These are phyloP conservation scores for Athripsodes cinereus DNA, from an alignment of 2,888 invertebrate genomes.

Conservation along the genomic window DNA sequence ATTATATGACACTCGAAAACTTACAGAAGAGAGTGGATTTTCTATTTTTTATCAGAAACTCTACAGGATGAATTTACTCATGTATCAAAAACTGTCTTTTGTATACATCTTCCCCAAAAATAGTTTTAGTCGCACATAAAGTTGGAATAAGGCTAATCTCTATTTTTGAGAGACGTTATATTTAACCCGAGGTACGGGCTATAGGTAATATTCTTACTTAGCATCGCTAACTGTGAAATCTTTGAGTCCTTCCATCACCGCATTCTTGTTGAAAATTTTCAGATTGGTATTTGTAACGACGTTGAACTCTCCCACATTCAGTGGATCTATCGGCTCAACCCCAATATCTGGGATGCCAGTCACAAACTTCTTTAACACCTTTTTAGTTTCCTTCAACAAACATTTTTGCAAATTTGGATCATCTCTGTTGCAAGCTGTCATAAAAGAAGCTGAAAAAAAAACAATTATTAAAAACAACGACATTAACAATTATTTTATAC, in stretches of 20 bases:
- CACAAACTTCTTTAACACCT: constrained; percentile 32
- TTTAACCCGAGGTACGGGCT: too few relatives aligned
- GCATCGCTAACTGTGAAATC: constrained; percentile 24
- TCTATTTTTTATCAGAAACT: too few relatives aligned
- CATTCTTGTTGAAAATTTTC: constrained; percentile 42
- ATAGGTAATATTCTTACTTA: too few relatives aligned
- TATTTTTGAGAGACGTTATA: too few relatives aligned
- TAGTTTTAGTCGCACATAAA: too few relatives aligned
- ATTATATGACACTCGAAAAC: too few relatives aligned
- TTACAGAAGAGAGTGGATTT: too few relatives aligned
- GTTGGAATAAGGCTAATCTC: too few relatives aligned
- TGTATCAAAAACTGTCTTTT: too few relatives aligned
- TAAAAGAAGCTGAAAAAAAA: constrained; percentile 17
- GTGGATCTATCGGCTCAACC: constrained; percentile 45
- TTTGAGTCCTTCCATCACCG: constrained; percentile 34
- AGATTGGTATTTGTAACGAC: constrained; percentile 36
- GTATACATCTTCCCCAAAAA: too few relatives aligned
- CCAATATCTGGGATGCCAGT: constrained; percentile 45
- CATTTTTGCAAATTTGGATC: constrained; percentile 18
- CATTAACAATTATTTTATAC: too few relatives aligned
- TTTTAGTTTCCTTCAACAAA: constrained; percentile 14
- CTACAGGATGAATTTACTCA: too few relatives aligned
- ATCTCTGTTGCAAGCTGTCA: constrained; percentile 18
- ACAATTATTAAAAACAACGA: neutral
- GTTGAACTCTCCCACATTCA: constrained; percentile 41